Evolutionary conservation across 2,113 vertebrate genomes (phyloP), one percentile per base, ranked within the genome.

Genomic region (Arvicanthis niloticus): DNA sequence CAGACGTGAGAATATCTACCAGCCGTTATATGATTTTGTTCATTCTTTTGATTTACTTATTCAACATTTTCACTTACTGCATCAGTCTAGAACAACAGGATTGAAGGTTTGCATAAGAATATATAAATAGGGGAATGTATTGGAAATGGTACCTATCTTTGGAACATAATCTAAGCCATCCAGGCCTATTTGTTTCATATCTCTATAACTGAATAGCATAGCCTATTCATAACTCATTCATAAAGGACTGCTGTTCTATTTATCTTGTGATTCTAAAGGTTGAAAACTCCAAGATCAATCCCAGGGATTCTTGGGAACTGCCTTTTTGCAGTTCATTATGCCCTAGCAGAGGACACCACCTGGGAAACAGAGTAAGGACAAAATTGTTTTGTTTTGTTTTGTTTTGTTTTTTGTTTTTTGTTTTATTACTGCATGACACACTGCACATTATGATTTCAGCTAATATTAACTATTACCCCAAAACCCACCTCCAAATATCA

Each of bases 361-460:
- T 8, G 42, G 16, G 1, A 58, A 56, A 45, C 31, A 31, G n/a
- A 81, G 53, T 5, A 70, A 1, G 4, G 5, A 51, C 58, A 31
- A 24, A 60, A 53, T 4, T 22, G 4, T 26, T 62, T 62, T 62
- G 60, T 9, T 62, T 60, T 7, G n/a, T 62, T 62, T 62, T 22
- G 21, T 62, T 62, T 60, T 62, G 60, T 9, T 62, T 62, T 62
- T 62, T 22, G 21, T 62, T 62, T 60, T 24, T 29, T 29, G 29
- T 4, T 10, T 67, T 29, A 31, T 67, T 31, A 34, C 22, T 51
- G 51, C 51, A 51, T 10, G 1, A 1, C 1, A 0, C 2, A 21
- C 13, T 12, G n/a, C 11, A 26, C 67, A 17, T 3, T 40, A 4
- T 24, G 26, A 58, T 40, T 13, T 51, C 7, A 34, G n/a, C 4